A percentile compares a stretch with the other conserved stretches of the same genome.
Conservation (phyloP, 2,888 invertebrate genomes). For the Ptilodon capucinus region DNA sequence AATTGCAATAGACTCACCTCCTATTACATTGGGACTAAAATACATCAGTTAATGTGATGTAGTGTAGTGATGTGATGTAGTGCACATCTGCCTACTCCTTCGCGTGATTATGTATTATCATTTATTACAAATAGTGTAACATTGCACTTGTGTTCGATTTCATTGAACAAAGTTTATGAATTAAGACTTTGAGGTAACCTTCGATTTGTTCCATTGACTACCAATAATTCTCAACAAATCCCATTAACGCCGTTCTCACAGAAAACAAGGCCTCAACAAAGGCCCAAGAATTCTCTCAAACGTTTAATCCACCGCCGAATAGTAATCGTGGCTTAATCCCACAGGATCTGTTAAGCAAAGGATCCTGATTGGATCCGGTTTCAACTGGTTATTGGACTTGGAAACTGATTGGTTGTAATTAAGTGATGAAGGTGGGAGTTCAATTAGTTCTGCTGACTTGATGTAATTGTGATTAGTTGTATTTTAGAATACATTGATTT, state of each 20-base stretch:
- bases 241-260: not conserved
- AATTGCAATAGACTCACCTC: too few relatives aligned
- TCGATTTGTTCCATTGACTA: too few relatives aligned
- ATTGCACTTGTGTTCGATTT: too few relatives aligned
- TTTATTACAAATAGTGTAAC: too few relatives aligned
- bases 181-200: too few relatives aligned
- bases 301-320: not conserved
- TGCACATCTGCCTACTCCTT: too few relatives aligned
- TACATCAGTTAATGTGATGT: too few relatives aligned
- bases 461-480: not conserved
- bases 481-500: not conserved
- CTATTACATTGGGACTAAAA: too few relatives aligned
- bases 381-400: not conserved
- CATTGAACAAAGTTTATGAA: too few relatives aligned
- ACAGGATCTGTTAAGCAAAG: not conserved
- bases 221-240: not conserved
- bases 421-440: not conserved
- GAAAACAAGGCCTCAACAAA: not conserved
- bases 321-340: not conserved
- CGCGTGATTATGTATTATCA: too few relatives aligned
- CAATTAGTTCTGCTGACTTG: not conserved
- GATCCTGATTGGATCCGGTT: not conserved
- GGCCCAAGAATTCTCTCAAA: not conserved
- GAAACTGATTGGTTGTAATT: not conserved
- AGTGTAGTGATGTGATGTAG: too few relatives aligned